Evolutionary conservation across 2,113 vertebrate species (phyloP).

Genomic region (Enhydra lutris): DNA sequence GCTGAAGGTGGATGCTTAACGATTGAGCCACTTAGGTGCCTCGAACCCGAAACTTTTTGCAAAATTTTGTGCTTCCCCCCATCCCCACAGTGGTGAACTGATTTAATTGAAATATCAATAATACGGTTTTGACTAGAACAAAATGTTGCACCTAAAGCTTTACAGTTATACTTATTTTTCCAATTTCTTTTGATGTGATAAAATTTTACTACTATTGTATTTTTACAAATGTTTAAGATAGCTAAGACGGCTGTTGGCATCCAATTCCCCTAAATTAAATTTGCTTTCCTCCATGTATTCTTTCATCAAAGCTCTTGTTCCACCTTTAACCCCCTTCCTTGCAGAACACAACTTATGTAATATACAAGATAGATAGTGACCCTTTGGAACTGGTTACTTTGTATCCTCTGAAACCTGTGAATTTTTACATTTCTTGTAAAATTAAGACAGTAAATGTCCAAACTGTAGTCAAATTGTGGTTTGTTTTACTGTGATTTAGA

Average conservation of each 20-base stretch:
- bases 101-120: neutral
- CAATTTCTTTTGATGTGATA: neutral
- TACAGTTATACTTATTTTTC: neutral
- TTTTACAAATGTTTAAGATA: neutral
- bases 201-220: neutral
- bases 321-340: neutral
- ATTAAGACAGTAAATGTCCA: constrained; percentile 66
- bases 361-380: neutral
- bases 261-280: neutral
- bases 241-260: neutral
- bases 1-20: too few relatives aligned
- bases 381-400: constrained; percentile 65
- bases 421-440: constrained; percentile 56
- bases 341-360: neutral
- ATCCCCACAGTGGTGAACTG: neutral
- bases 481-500: constrained; percentile 60
- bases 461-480: constrained; percentile 57
- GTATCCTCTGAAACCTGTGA: constrained; percentile 18
- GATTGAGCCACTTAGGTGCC: too few relatives aligned
- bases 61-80: neutral
- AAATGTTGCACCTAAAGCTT: neutral
- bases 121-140: neutral
- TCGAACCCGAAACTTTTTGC: neutral
- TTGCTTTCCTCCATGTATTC: neutral
- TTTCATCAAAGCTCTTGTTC: neutral